Base-by-base conservation (phyloP, 23 tunicate genomes). In the Halocynthia roretzi region DNA sequence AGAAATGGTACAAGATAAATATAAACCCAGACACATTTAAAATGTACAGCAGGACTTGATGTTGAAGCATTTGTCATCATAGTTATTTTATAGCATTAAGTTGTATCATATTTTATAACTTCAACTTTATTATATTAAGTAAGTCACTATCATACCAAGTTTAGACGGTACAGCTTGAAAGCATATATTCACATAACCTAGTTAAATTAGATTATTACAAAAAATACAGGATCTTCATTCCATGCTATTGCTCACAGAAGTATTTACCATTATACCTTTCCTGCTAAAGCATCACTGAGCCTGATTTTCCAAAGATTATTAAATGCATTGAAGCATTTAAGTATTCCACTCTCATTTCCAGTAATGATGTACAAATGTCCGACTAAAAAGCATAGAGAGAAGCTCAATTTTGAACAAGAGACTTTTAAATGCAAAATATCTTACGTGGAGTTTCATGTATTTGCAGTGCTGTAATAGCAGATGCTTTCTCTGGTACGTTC, bases 321-420 rank as follows among this genome's bases (percentile, higher is more conserved):
- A 53, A 92, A 92, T 0, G 92, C 84, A 78, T 92, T 92, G 73
- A 92, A 92, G 68, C 98, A 92, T 6, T 71, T 71, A 6, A 92
- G 12, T 48, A 76, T 87, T 17, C 98, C 98, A 65, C 86, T 85
- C 40, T 86, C 87, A 49, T 80, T 83, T 0, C 98, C 98, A 61
- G 80, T 64, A 56, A 86, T 63, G 62, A 92, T 83, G 51, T 72
- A 77, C 50, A 92, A 87, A 67, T 83, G 72, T 5, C 89, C 89
- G 69, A 86, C 98, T 92, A 72, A 10, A 82, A 69, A 54, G 74
- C 8, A 61, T 10, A 75, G 2, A 68, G 14, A n/a, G 20, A 22
- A 68, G 72, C 4, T n/a, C 2, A 68, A 12, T 17, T 68, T 68
- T n/a, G 14, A 68, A 8, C 50, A 69, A 6, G 22, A 53, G 0